Evolutionary conservation across 1,140 invertebrate species (phyloP).

Genomic region (Sycobia sp.): DNA sequence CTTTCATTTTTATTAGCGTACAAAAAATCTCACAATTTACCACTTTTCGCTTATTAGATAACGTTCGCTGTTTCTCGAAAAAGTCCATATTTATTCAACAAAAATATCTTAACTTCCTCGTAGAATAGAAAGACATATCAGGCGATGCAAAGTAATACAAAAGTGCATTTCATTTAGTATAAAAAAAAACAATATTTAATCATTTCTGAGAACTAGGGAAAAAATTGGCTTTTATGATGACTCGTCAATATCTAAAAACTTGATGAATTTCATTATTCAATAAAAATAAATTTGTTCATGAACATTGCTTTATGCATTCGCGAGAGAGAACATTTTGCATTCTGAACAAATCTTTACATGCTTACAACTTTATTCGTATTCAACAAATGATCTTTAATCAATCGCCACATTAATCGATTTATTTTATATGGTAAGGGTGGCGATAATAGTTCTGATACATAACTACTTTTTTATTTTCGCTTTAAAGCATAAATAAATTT

Average conservation of each 20-base stretch:
- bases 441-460: conserved; percentile 17
- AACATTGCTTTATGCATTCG: conserved; percentile 24
- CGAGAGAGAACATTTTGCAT: conserved; percentile 14
- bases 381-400: conserved; percentile 33
- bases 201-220: too few species aligned
- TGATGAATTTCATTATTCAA: too few species aligned
- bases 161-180: background rate
- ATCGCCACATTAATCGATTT: conserved; percentile 25
- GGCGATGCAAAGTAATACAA: conserved; percentile 1
- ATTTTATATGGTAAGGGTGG: conserved; percentile 13
- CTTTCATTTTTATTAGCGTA: conserved; percentile 24
- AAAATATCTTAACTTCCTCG: conserved; percentile 10
- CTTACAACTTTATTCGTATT: conserved; percentile 32
- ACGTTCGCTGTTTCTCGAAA: conserved; percentile 31
- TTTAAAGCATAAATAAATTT: conserved; percentile 28
- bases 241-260: too few species aligned
- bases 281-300: conserved; percentile 28
- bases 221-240: too few species aligned
- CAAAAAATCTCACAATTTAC: conserved; percentile 23
- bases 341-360: conserved; percentile 35
- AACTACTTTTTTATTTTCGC: conserved; percentile 1
- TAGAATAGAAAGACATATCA: conserved; percentile 2
- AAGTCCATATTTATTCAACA: conserved; percentile 24
- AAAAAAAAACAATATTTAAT: conserved; percentile 7
- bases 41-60: conserved; percentile 24